Evolutionary conservation across 2,797 vertebrate genomes (phyloP).

Genomic region (Perodicticus potto): DNA sequence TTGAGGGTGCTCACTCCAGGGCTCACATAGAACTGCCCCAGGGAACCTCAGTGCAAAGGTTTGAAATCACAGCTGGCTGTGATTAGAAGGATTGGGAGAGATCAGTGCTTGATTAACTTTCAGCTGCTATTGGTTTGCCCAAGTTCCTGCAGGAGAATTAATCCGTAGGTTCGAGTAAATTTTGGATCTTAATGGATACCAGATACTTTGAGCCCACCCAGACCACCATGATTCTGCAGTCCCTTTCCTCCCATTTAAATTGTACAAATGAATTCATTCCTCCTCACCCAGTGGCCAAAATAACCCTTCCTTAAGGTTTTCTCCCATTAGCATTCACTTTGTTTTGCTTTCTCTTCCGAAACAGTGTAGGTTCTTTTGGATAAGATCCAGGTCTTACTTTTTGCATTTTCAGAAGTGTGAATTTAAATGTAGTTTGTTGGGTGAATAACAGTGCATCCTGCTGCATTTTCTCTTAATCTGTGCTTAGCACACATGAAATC

Average conservation of each 20-base stretch:
- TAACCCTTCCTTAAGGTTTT: neutral
- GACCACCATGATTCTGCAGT: slow-evolving; percentile 72
- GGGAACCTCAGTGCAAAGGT: slow-evolving; percentile 83
- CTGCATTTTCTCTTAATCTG: neutral
- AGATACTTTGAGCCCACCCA: slow-evolving; percentile 88
- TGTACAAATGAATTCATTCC: slow-evolving; percentile 80
- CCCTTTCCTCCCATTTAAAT: slow-evolving; percentile 66
- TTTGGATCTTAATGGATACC: slow-evolving; percentile 89
- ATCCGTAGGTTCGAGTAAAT: slow-evolving; percentile 88
- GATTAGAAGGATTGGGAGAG: slow-evolving; percentile 89
- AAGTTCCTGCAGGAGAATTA: slow-evolving; percentile 90
- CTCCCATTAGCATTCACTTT: neutral
- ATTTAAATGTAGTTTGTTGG: neutral
- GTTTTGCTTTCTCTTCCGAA: neutral
- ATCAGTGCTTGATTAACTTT: slow-evolving; percentile 91
- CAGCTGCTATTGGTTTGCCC: slow-evolving; percentile 90
- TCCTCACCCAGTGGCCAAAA: slow-evolving; percentile 49
- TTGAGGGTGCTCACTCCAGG: slow-evolving; percentile 81
- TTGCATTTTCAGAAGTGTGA: neutral
- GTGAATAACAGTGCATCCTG: neutral
- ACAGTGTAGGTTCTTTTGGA: neutral
- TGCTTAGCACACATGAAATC: neutral
- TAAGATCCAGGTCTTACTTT: neutral
- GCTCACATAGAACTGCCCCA: slow-evolving; percentile 65
- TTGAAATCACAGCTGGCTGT: slow-evolving; percentile 90